A percentile compares a stretch with the other conserved stretches of the same genome.
Conservation (phyloP, 2,888 invertebrate genomes). For the Cactoblastis cactorum region DNA sequence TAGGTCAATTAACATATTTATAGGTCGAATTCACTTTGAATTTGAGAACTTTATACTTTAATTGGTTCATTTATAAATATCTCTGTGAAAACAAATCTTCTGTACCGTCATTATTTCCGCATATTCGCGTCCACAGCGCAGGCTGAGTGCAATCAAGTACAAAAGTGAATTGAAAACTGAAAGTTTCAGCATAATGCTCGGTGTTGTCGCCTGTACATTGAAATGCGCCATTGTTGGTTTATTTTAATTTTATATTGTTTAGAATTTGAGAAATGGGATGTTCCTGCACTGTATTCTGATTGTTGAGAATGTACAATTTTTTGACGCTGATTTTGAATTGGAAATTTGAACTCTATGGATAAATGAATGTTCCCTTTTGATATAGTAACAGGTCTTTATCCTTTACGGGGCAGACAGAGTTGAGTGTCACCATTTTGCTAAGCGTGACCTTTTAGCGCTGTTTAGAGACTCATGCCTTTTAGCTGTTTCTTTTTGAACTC, state of each 20-base stretch:
- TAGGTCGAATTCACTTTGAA: too few relatives aligned
- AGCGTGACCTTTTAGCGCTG: too few relatives aligned
- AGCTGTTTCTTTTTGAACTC: too few relatives aligned
- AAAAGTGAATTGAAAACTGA: constrained; percentile 29
- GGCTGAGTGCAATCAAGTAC: constrained; percentile 38
- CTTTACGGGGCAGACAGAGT: too few relatives aligned
- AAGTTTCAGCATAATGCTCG: constrained; percentile 11
- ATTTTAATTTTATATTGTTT: neutral
- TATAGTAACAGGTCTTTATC: too few relatives aligned
- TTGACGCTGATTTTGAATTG: neutral
- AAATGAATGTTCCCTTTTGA: neutral
- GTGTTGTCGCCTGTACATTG: neutral
- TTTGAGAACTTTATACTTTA: too few relatives aligned
- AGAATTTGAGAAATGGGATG: neutral
- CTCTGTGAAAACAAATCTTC: too few relatives aligned
- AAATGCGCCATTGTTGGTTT: neutral
- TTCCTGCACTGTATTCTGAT: neutral
- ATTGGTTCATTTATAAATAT: too few relatives aligned
- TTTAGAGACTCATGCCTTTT: too few relatives aligned
- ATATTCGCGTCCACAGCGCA: constrained; percentile 49
- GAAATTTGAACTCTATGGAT: neutral
- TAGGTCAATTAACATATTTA: too few relatives aligned
- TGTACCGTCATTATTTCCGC: neutral
- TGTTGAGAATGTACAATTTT: neutral
- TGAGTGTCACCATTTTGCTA: too few relatives aligned